Evolutionary conservation across 2,113 vertebrate species (phyloP).

Genomic region (Odocoileus virginianus): DNA sequence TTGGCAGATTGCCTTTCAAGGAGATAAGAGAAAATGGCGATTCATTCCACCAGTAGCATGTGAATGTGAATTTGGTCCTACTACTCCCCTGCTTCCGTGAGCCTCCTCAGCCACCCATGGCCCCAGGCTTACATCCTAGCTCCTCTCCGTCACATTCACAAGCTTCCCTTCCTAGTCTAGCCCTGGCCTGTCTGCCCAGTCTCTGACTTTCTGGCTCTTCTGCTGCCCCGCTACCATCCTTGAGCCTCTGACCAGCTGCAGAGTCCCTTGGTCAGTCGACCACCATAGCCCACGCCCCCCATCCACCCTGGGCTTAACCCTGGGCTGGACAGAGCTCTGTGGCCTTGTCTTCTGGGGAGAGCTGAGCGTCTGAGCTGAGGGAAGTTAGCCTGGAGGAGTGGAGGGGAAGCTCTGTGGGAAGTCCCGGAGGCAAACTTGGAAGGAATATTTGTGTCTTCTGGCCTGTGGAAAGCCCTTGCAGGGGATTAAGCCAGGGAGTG

Average conservation of each 20-base stretch:
- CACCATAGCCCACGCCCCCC: background rate
- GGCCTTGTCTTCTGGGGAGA: background rate
- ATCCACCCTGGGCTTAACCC: no score
- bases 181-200: background rate
- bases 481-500: background rate
- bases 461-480: background rate
- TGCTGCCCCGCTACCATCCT: accelerated
- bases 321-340: background rate
- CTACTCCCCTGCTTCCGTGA: background rate
- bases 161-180: background rate
- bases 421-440: accelerated
- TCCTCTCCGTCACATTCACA: background rate
- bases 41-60: accelerated
- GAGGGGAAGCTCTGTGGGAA: background rate
- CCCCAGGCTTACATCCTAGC: background rate
- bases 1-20: background rate
- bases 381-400: background rate
- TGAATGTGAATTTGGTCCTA: background rate
- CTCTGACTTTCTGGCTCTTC: background rate
- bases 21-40: background rate
- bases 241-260: background rate
- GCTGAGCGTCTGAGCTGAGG: background rate
- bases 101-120: background rate
- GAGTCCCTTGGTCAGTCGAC: background rate
- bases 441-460: background rate